phyloP scores from a whole-genome alignment of 2,797 vertebrate genomes.

The Prunella strophiata region DNA sequence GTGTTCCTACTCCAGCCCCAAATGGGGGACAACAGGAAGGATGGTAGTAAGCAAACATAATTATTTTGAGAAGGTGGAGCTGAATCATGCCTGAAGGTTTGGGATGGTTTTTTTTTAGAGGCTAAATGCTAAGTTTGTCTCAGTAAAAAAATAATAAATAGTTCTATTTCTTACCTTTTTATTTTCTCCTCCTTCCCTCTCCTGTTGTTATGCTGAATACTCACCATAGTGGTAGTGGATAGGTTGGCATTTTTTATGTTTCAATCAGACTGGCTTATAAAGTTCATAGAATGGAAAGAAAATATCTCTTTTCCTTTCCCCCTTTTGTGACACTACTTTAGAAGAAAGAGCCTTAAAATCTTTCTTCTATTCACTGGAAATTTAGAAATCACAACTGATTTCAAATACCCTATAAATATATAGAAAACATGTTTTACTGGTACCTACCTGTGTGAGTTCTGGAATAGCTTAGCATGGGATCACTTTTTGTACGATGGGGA shows the following conservation, averaged over 20 bases:
- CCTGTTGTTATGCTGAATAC: neutral
- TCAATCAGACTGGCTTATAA: neutral
- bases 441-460: neutral
- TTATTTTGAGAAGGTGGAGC: neutral
- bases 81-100: neutral
- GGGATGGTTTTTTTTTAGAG: neutral
- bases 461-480: fast-evolving
- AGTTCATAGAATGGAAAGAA: neutral
- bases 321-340: neutral
- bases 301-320: neutral
- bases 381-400: neutral
- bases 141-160: neutral
- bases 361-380: neutral
- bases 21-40: neutral
- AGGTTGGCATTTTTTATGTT: neutral
- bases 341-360: neutral
- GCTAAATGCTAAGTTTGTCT: neutral
- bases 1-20: neutral
- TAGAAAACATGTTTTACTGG: neutral
- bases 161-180: neutral
- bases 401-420: neutral
- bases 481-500: neutral
- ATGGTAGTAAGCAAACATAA: neutral
- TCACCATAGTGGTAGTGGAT: neutral
- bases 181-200: neutral